These are phyloP conservation scores for Astreopora myriophthalma DNA, from an alignment of 64 coral and sea anemone species.

Conservation along the genomic window DNA sequence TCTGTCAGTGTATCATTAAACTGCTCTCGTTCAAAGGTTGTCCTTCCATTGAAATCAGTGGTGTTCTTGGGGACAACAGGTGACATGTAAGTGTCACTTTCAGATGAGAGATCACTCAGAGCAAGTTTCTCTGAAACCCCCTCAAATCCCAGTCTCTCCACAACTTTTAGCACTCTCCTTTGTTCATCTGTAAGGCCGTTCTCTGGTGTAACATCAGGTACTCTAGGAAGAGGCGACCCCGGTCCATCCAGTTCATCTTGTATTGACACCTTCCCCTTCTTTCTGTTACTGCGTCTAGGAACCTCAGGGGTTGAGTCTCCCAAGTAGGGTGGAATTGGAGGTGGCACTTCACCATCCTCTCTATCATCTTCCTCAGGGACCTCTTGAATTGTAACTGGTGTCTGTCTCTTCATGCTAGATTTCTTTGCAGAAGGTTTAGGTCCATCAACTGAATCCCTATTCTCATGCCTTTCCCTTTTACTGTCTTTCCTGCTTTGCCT, in stretches of 20 bases:
- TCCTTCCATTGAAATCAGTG: conserved; percentile 66
- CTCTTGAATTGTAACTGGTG: conserved; percentile 36
- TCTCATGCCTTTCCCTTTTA: conserved; percentile 4
- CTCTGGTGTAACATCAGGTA: conserved; percentile 14
- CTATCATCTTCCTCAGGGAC: conserved; percentile 1
- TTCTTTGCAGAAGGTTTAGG: background rate
- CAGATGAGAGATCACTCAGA: conserved; percentile 79
- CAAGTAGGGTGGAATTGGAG: conserved; percentile 29
- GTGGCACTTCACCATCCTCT: background rate
- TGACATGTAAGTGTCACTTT: conserved; percentile 66
- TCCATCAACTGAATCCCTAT: background rate
- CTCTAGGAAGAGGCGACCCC: background rate
- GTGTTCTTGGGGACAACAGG: conserved; percentile 58
- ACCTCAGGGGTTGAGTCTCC: conserved; percentile 11
- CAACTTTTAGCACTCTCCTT: conserved; percentile 70
- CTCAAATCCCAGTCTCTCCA: conserved; percentile 78
- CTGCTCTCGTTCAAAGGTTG: conserved; percentile 75
- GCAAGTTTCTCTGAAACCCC: conserved; percentile 85
- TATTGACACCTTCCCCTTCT: background rate
- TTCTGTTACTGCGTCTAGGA: background rate
- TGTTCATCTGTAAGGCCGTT: conserved; percentile 35
- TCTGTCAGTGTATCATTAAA: conserved; percentile 73
- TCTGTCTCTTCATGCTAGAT: conserved; percentile 17
- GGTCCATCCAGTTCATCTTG: conserved; percentile 41
- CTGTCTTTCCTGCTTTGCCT: conserved; percentile 31